These are phyloP conservation scores for Microchrysa polita DNA, from an alignment of 2,888 invertebrate species.

Conservation along the genomic window DNA sequence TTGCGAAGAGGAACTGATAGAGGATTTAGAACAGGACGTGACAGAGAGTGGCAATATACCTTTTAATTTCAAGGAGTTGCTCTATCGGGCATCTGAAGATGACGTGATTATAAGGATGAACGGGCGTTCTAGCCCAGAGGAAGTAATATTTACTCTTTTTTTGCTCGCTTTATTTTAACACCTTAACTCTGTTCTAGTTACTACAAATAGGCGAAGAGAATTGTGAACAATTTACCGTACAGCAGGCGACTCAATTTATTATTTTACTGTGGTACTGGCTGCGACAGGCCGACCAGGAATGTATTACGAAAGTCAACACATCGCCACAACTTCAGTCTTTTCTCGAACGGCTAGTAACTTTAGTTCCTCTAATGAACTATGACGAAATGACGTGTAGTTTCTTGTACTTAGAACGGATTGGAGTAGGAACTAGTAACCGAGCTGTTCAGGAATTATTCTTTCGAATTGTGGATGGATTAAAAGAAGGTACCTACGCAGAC, in stretches of 20 bases:
- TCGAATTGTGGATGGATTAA: constrained; percentile 56
- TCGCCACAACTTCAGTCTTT: not conserved
- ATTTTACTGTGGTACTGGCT: constrained; percentile 16
- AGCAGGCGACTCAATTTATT: constrained; percentile 26
- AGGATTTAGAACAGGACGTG: constrained; percentile 34
- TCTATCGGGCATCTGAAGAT: constrained; percentile 43
- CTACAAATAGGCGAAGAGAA: constrained; percentile 17
- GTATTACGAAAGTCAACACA: no score
- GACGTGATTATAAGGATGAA: constrained; percentile 31
- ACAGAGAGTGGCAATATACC: constrained; percentile 29
- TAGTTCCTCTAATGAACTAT: constrained; percentile 58
- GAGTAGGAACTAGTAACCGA: constrained; percentile 58
- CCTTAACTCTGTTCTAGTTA: no score
- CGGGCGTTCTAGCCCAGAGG: not conserved
- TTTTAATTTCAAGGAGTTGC: constrained; percentile 28
- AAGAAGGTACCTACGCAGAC: constrained; percentile 51
- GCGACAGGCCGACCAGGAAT: not conserved
- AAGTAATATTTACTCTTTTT: no score
- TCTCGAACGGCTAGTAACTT: constrained; percentile 31
- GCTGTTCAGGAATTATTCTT: constrained; percentile 60
- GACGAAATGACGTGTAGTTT: constrained; percentile 64
- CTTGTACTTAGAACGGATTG: constrained; percentile 66
- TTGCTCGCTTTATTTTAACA: no score
- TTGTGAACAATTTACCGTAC: not conserved
- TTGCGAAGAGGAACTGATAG: constrained; percentile 41